These are phyloP conservation scores for Lamellibrachia columna DNA, from an alignment of 2,888 invertebrate species.

Conservation along the genomic window DNA sequence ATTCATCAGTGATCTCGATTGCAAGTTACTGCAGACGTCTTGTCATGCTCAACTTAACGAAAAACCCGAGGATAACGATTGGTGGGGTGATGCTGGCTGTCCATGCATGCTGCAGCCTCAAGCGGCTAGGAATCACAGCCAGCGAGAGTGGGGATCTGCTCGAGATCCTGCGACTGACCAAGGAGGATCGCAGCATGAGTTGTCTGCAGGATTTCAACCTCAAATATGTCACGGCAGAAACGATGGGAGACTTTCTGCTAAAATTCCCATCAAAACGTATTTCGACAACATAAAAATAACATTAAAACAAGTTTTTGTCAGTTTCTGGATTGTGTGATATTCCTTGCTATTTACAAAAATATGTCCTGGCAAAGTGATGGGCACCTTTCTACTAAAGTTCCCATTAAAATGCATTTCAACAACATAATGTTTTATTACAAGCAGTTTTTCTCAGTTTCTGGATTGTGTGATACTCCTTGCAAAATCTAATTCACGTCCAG, in stretches of 20 bases:
- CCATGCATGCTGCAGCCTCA: constrained; percentile 11
- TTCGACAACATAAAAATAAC: neutral
- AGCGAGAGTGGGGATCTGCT: neutral
- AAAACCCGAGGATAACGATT: constrained; percentile 32
- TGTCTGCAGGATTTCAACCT: constrained; percentile 29
- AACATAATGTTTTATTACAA: neutral
- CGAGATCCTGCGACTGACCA: neutral
- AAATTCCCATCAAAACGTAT: constrained; percentile 2
- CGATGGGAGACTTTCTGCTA: neutral
- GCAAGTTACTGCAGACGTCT: constrained; percentile 39
- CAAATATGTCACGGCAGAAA: constrained; percentile 26
- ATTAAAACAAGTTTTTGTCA: neutral
- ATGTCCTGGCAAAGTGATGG: neutral
- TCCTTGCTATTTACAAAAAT: constrained; percentile 18
- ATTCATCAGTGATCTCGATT: constrained; percentile 39
- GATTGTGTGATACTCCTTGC: neutral
- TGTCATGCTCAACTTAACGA: constrained; percentile 35
- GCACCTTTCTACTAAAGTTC: neutral
- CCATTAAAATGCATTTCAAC: neutral
- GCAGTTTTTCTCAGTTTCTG: neutral
- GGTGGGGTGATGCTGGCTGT: constrained; percentile 7
- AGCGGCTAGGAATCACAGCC: neutral
- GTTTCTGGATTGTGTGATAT: neutral
- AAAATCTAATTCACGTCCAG: neutral
- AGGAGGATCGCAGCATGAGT: constrained; percentile 7